Percentiles rank a stretch among this genome's conserved stretches.
These are phyloP conservation scores for Castor canadensis DNA, from an alignment of 2,113 vertebrate species.

Conservation along the genomic window DNA sequence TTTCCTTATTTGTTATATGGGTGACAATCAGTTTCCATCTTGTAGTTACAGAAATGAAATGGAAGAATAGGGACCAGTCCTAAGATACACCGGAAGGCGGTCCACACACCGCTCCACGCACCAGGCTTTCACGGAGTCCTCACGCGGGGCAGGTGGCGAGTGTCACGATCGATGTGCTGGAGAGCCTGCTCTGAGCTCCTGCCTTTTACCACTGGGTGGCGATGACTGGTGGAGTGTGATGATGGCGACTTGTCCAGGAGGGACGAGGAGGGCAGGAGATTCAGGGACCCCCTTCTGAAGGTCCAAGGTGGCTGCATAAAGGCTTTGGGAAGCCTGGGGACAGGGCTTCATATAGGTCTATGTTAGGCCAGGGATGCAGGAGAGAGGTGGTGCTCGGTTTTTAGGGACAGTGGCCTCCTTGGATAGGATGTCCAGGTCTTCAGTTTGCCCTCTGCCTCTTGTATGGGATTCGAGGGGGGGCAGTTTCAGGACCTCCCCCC, in stretches of 20 bases:
- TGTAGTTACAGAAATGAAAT: not conserved
- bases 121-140: rapidly evolving
- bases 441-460: not conserved
- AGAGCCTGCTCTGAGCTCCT: too few relatives aligned
- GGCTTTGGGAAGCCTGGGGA: not conserved
- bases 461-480: not conserved
- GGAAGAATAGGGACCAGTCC: not conserved
- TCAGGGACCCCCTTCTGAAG: not conserved
- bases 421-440: rapidly evolving
- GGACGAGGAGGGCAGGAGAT: rapidly evolving
- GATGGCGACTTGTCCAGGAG: not conserved
- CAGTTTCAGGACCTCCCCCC: too few relatives aligned
- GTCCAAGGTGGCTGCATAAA: rapidly evolving
- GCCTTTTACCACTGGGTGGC: not conserved
- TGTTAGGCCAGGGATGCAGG: not conserved
- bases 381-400: too few relatives aligned
- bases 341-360: not conserved
- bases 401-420: not conserved
- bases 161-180: rapidly evolving
- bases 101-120: not conserved
- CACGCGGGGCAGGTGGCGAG: not conserved
- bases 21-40: not conserved
- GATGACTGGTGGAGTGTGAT: not conserved
- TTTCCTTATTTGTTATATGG: not conserved
- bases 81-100: not conserved